phyloP scores from a whole-genome alignment of 2,797 vertebrate species.

The Ficedula albicollis region DNA sequence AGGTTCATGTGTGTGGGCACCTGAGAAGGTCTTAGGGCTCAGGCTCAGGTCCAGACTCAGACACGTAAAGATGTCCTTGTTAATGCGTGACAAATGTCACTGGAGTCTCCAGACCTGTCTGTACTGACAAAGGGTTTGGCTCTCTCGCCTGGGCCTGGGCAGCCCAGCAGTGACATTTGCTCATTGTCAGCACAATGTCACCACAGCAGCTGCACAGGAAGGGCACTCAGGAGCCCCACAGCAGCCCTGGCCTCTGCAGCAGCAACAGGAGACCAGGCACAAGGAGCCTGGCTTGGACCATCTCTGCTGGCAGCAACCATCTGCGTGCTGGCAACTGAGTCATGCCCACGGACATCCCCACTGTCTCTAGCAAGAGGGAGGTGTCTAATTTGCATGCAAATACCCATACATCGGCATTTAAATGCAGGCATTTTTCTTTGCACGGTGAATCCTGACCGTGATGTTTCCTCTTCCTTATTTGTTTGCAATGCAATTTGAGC shows the following conservation, averaged over 20 bases:
- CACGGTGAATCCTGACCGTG: not conserved
- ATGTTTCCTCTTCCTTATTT: not conserved
- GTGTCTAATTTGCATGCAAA: not conserved
- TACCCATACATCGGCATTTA: not conserved
- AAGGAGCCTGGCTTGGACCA: no score
- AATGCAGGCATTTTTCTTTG: not conserved
- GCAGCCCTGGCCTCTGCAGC: not conserved
- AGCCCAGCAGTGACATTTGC: not conserved
- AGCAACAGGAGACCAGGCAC: not conserved
- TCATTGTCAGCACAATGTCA: not conserved
- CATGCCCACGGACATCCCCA: no score
- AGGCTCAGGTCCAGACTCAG: not conserved
- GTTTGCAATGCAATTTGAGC: not conserved
- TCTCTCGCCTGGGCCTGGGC: not conserved
- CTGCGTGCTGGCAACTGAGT: not conserved
- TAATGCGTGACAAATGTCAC: no score
- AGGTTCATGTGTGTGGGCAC: not conserved
- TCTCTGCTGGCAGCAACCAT: not conserved
- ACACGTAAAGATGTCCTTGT: not conserved
- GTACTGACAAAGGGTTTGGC: not conserved
- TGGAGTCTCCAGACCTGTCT: not conserved
- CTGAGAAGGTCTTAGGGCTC: not conserved
- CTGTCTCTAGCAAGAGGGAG: accelerated
- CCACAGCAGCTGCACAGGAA: not conserved
- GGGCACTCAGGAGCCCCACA: not conserved